Evolutionary conservation across 2,888 invertebrate species (phyloP).

Genomic region (Erannis defoliaria): DNA sequence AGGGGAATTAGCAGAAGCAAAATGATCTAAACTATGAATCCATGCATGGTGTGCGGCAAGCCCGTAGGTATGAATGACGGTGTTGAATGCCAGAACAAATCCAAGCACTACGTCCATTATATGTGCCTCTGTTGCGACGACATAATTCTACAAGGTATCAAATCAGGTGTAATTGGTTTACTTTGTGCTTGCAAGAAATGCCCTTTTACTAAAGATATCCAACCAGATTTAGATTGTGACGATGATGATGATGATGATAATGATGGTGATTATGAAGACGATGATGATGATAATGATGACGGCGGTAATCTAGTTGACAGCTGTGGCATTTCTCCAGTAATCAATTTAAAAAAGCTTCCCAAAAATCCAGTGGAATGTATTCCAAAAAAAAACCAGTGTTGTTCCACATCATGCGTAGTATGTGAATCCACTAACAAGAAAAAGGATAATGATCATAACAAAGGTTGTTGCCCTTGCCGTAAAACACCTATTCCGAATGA

Average conservation of each 20-base stretch:
- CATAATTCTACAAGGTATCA: background rate
- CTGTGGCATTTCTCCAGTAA: background rate
- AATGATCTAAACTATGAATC: background rate
- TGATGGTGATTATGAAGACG: background rate
- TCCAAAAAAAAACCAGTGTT: background rate
- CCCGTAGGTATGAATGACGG: background rate
- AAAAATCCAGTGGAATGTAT: background rate
- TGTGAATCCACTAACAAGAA: background rate
- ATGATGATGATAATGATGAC: background rate
- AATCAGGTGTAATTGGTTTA: background rate
- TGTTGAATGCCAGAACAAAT: background rate
- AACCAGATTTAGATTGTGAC: background rate
- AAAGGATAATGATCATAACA: too few species aligned
- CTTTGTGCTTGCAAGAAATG: background rate
- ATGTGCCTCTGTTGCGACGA: background rate
- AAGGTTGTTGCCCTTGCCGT: background rate
- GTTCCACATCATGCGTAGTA: background rate
- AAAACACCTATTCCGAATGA: background rate
- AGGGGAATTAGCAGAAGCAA: background rate
- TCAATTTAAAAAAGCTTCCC: background rate
- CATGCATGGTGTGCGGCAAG: background rate
- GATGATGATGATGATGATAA: background rate
- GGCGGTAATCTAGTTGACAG: background rate
- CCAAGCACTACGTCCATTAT: background rate
- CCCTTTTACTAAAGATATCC: background rate